A percentile compares a stretch with the other conserved stretches of the same genome.
Conservation (phyloP, 2,113 vertebrate species). For the Balaeniceps rex region DNA sequence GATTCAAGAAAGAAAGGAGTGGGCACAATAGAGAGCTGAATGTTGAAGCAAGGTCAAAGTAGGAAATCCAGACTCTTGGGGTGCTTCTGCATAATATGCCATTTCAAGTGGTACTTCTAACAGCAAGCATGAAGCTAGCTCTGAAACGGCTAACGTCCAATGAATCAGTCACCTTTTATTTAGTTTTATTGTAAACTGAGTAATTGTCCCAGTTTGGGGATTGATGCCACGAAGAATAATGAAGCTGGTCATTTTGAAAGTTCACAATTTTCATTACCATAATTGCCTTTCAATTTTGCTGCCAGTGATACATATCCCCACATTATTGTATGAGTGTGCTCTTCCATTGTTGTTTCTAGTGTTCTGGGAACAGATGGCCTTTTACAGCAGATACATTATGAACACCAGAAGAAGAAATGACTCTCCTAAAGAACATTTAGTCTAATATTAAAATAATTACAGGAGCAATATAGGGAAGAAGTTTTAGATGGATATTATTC, state of each 20-base stretch:
- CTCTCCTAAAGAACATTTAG: constrained; percentile 23
- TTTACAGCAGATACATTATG: constrained; percentile 34
- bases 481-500: neutral
- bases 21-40: neutral
- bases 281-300: constrained; percentile 34
- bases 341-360: constrained; percentile 40
- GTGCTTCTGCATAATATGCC: neutral
- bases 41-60: neutral
- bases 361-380: constrained; percentile 34
- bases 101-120: neutral
- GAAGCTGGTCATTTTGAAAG: constrained; percentile 34
- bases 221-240: neutral
- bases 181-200: constrained; percentile 34
- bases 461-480: neutral
- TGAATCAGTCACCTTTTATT: constrained; percentile 17
- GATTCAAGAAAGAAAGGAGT: neutral
- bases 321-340: neutral
- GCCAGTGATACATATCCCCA: constrained; percentile 24
- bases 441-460: constrained; percentile 36
- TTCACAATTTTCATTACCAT: constrained; percentile 42
- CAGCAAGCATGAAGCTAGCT: neutral
- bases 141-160: neutral
- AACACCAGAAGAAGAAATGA: constrained; percentile 28
- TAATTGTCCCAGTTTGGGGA: constrained; percentile 18
- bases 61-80: neutral